Conservation (phyloP, 2,113 vertebrate species). For the Cynoglossus semilaevis region DNA sequence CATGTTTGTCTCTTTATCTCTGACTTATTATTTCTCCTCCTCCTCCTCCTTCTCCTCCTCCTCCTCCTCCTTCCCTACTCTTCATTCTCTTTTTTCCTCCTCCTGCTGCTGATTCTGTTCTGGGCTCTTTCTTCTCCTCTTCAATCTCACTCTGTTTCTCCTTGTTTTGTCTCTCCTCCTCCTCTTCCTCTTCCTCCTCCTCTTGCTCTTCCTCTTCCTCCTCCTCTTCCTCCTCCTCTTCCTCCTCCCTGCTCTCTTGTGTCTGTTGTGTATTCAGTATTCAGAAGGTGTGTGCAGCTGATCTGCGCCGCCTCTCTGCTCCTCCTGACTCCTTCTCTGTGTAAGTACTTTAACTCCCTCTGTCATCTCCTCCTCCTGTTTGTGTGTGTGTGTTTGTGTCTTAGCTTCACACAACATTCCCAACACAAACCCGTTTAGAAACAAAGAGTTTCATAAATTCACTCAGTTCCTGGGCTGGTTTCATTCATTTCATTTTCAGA, state of each 20-base stretch:
- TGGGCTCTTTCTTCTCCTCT: neutral
- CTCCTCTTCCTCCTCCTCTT: neutral
- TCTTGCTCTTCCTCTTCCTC: no score
- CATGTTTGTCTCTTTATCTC: neutral
- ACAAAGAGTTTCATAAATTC: no score
- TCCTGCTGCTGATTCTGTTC: neutral
- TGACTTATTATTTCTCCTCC: neutral
- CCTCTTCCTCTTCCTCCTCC: neutral
- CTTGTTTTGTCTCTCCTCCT: neutral
- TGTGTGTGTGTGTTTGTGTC: constrained; percentile 3
- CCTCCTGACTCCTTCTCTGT: constrained; percentile 97
- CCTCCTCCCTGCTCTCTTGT: constrained; percentile 59
- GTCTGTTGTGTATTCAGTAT: constrained; percentile 78
- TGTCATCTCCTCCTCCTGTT: constrained; percentile 32
- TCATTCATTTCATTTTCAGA: no score
- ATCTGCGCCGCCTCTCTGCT: constrained; percentile 97
- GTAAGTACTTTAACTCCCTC: constrained; percentile 85
- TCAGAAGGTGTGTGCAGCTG: constrained; percentile 96
- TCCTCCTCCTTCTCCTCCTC: neutral
- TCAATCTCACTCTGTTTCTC: neutral
- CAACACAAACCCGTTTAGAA: no score
- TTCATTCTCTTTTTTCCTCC: neutral
- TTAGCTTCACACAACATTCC: no score
- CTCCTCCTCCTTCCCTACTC: neutral
- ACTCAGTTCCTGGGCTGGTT: no score